Conservation (phyloP, 2,888 invertebrate species). For the Euplexia lucipara region DNA sequence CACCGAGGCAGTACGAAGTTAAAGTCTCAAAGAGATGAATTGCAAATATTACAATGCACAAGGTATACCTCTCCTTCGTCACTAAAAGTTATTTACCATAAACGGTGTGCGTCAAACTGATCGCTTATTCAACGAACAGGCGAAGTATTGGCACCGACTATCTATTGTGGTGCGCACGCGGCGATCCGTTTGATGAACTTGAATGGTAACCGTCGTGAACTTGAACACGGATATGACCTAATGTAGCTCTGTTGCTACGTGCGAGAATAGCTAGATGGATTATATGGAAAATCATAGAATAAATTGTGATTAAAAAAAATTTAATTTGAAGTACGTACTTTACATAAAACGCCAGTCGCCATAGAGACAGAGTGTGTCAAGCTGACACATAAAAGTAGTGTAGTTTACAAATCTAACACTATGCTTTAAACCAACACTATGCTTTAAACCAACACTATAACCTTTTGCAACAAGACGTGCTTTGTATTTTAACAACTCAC, state of each 20-base stretch:
- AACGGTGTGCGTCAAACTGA: constrained; percentile 36
- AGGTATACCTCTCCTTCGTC: constrained; percentile 13
- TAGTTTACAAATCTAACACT: too few species aligned
- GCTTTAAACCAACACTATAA: too few species aligned
- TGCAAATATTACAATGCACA: not conserved
- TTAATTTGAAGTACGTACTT: too few species aligned
- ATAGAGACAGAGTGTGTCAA: too few species aligned
- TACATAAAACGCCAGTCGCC: too few species aligned
- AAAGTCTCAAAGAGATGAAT: not conserved
- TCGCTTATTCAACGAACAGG: constrained; percentile 40
- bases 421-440: too few species aligned
- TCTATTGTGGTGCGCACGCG: constrained; percentile 21
- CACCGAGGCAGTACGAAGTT: too few species aligned
- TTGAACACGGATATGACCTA: constrained; percentile 52
- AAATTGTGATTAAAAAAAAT: too few species aligned
- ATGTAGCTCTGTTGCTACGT: constrained; percentile 19
- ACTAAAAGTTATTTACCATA: constrained; percentile 8
- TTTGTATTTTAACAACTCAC: too few species aligned
- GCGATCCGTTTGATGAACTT: constrained; percentile 38
- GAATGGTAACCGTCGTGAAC: constrained; percentile 33
- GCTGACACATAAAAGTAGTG: not conserved
- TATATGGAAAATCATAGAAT: too few species aligned
- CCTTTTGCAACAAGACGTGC: too few species aligned
- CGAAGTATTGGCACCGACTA: constrained; percentile 53
- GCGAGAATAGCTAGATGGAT: not conserved